Percentiles rank a stretch among this genome's conserved stretches.
Evolutionary conservation across 2,113 vertebrate species (phyloP).

Genomic region (Sylvilagus bachmani): DNA sequence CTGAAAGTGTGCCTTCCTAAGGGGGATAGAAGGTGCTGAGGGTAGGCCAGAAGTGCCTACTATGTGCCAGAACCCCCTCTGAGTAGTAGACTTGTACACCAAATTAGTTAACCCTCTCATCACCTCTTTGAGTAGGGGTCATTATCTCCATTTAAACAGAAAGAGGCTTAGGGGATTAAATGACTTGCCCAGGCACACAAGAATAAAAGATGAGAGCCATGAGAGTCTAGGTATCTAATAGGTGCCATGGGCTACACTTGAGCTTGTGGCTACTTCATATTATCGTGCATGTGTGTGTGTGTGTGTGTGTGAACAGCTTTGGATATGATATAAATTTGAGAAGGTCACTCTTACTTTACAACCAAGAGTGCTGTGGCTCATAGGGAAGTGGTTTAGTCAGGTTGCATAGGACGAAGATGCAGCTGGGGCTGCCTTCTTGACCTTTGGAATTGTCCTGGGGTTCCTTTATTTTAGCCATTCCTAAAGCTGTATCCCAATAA

Average conservation of each 20-base stretch:
- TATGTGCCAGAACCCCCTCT: neutral
- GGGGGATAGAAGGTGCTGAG: neutral
- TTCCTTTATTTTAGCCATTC: neutral
- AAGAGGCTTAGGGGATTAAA: neutral
- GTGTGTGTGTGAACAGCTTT: neutral
- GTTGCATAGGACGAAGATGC: fast-evolving
- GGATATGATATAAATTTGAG: neutral
- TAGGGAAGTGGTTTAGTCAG: neutral
- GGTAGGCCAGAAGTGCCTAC: slow-evolving; percentile 5
- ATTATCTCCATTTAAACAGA: neutral
- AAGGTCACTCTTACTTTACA: neutral
- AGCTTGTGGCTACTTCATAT: neutral
- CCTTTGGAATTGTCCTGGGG: neutral
- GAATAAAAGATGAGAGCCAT: neutral
- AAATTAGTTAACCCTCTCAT: neutral
- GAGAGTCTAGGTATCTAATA: neutral
- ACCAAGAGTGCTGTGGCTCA: neutral
- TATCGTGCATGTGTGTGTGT: neutral
- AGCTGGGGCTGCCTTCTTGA: neutral
- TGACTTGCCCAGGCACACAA: neutral
- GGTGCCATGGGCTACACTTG: too few species aligned
- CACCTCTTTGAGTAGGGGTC: neutral
- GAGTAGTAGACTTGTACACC: neutral
- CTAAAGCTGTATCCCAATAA: neutral
- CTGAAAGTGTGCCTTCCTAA: neutral